Percentiles rank a stretch among this genome's conserved stretches.
Evolutionary conservation across 1,140 invertebrate genomes (phyloP).

Genomic region (Coenobita brevimanus): DNA sequence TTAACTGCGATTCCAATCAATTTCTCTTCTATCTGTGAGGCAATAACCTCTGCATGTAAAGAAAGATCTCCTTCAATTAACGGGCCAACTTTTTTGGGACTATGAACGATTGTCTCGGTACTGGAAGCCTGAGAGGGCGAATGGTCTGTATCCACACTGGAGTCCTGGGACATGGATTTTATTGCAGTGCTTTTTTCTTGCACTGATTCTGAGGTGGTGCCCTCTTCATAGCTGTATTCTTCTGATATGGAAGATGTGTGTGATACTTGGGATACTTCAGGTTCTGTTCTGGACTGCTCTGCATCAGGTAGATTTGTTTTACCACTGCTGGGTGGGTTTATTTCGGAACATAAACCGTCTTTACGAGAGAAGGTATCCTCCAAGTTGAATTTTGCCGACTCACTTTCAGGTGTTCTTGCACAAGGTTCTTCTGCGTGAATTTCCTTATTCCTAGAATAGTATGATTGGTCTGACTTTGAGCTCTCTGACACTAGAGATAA

Average conservation of each 20-base stretch:
- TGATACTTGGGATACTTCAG: slow-evolving; percentile 14
- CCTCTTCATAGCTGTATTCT: slow-evolving; percentile 53
- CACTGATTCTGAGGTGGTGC: slow-evolving; percentile 21
- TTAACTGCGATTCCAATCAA: neutral
- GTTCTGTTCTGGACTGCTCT: neutral
- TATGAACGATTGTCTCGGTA: slow-evolving; percentile 67
- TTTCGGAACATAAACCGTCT: too few relatives aligned
- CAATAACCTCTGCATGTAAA: neutral
- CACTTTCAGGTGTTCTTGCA: slow-evolving; percentile 1
- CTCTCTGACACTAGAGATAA: slow-evolving; percentile 41
- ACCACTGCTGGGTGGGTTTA: neutral
- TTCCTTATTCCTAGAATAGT: slow-evolving; percentile 12
- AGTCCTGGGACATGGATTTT: slow-evolving; percentile 42
- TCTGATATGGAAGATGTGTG: slow-evolving; percentile 31
- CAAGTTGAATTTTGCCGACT: neutral
- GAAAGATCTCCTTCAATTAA: slow-evolving; percentile 27
- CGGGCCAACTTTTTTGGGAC: slow-evolving; percentile 48
- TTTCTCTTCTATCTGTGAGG: slow-evolving; percentile 3
- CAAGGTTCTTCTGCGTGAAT: neutral
- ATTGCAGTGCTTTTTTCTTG: neutral
- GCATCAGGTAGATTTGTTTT: neutral
- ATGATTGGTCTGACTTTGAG: slow-evolving; percentile 42
- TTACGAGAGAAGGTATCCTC: neutral
- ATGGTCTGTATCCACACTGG: slow-evolving; percentile 52
- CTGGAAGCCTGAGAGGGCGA: slow-evolving; percentile 59